Evolutionary conservation across 2,888 invertebrate species (phyloP), one percentile per base, ranked within the genome.

Genomic region (Petrolisthes manimaculis): DNA sequence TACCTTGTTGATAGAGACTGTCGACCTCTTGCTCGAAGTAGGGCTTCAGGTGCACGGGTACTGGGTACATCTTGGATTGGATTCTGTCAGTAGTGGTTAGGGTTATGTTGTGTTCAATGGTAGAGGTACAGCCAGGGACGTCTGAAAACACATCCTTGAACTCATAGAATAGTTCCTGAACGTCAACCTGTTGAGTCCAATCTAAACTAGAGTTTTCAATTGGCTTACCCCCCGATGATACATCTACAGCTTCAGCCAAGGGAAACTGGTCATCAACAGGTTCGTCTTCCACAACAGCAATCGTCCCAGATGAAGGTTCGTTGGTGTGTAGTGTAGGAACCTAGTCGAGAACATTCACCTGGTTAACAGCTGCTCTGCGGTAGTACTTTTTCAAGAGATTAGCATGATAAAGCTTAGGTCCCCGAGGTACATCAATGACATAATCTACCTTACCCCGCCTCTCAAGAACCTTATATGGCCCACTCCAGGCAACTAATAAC

Each of bases 21-120:
- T 82, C 82, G 18, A 82, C 82, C 51, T 82, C 82, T 24, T 67
- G n/a, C 5, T 82, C 67, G 4, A 82, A 82, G 67, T 24, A 14
- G n/a, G 51, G 67, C 54, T 37, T 82, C 5, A 82, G 69, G n/a
- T 82, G 82, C 3, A 82, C 18, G 5, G 82, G 82, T 4, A 82
- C 61, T n/a, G 82, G 82, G 67, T 82, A 82, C 54, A 83, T 21
- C 69, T 67, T 83, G 24, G 67, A 56, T 69, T 67, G 83, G 4
- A 83, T 51, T 24, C 83, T 83, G 83, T 83, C 54, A 5, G 83
- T 67, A 21, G 83, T 83, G 12, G 83, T 83, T 5, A 83, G 69
- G 14, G 21, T 8, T 1, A 83, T n/a, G n/a, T n/a, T 67, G 55
- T 83, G 83, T 14, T 14, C 9, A 24, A 61, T 56, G 18, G 83